These are phyloP conservation scores for Palythoa grandis DNA, from an alignment of 92 coral and sea anemone species.

Conservation along the genomic window DNA sequence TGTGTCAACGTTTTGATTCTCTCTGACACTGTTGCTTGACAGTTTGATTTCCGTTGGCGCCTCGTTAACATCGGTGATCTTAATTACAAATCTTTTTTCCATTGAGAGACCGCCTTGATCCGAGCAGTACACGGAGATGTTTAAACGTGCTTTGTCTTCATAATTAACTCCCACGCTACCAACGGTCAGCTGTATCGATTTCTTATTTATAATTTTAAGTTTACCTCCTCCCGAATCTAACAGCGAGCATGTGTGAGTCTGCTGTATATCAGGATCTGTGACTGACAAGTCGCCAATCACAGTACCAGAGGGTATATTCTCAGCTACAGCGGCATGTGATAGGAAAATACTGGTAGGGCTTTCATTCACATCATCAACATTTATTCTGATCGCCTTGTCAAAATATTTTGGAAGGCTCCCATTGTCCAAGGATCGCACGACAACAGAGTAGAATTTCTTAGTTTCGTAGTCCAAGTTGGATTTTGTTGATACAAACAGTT, in stretches of 20 bases:
- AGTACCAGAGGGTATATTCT: slow-evolving; percentile 69
- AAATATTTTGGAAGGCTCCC: slow-evolving; percentile 74
- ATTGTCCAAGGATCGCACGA: slow-evolving; percentile 77
- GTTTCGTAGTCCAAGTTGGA: slow-evolving; percentile 81
- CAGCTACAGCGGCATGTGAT: slow-evolving; percentile 58
- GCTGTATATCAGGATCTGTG: slow-evolving; percentile 83
- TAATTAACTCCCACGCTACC: slow-evolving; percentile 80
- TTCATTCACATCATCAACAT: slow-evolving; percentile 79
- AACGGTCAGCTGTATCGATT: slow-evolving; percentile 66
- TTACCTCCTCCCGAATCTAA: slow-evolving; percentile 77
- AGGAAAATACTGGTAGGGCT: slow-evolving; percentile 73
- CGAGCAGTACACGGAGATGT: slow-evolving; percentile 70
- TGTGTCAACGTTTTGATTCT: slow-evolving; percentile 62
- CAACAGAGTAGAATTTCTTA: slow-evolving; percentile 50
- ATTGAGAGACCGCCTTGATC: slow-evolving; percentile 73
- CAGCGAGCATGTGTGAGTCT: slow-evolving; percentile 72
- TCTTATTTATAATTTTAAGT: slow-evolving; percentile 47
- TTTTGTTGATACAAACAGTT: slow-evolving; percentile 68
- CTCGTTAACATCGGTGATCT: slow-evolving; percentile 79
- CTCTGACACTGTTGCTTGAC: slow-evolving; percentile 63
- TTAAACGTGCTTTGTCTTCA: slow-evolving; percentile 60
- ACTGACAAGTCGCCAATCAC: slow-evolving; percentile 77
- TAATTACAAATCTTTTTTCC: slow-evolving; percentile 58
- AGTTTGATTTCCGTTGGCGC: slow-evolving; percentile 73
- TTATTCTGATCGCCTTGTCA: slow-evolving; percentile 58